These are phyloP conservation scores for Hydropotes inermis DNA, from an alignment of 2,113 vertebrate genomes.

Conservation along the genomic window DNA sequence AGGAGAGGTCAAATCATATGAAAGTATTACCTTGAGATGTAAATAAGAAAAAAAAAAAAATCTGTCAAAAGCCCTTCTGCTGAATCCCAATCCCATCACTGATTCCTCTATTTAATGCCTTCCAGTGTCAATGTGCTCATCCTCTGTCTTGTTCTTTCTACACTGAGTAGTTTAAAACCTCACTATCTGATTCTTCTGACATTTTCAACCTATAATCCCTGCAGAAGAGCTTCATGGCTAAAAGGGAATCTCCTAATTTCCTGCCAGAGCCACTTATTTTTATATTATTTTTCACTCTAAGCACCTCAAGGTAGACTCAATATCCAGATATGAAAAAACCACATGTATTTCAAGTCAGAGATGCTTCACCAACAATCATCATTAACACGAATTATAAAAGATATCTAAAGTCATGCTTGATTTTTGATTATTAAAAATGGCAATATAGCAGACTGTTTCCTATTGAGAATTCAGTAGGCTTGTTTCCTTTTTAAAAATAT, in stretches of 20 bases:
- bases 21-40: not conserved
- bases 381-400: not conserved
- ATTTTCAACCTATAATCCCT: not conserved
- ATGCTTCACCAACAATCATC: not conserved
- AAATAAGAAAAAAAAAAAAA: not conserved
- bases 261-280: not conserved
- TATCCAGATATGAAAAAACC: not conserved
- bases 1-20: not conserved
- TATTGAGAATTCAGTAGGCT: not conserved
- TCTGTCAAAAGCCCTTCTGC: not conserved
- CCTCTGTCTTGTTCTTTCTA: not conserved
- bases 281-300: not conserved
- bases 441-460: not conserved
- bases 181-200: not conserved
- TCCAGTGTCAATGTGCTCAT: not conserved
- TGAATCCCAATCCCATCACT: not conserved
- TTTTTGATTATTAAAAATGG: constrained; percentile 31
- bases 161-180: not conserved
- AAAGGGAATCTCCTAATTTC: not conserved
- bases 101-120: not conserved
- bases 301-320: not conserved
- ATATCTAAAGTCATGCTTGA: not conserved
- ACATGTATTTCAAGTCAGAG: not conserved
- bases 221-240: not conserved
- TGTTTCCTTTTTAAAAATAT: not conserved